Base-by-base conservation (phyloP, 2,113 vertebrate species). In the Misgurnus anguillicaudatus region DNA sequence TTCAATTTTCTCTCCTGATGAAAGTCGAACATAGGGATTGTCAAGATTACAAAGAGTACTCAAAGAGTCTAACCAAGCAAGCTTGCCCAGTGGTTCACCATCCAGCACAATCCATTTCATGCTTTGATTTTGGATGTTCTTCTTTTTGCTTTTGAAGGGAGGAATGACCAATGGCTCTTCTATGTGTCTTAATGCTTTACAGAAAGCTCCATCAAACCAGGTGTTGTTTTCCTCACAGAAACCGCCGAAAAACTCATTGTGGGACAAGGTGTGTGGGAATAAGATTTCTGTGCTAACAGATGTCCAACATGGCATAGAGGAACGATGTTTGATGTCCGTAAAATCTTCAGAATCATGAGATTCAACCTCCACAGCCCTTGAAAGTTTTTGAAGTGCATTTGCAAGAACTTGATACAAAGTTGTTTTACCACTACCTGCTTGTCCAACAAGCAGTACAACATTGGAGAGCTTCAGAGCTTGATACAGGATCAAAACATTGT, bases 61-160 rank as follows among this genome's bases (percentile, higher is more conserved):
- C 39, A 96, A 58, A 11, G 88, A 87, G 81, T 95, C 94, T 63
- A 94, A 74, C 95, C 95, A 97, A 13, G 86, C 75, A 0, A 89
- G 87, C 2, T 82, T 83, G 11, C 80, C 88, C 36, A 86, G 36
- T 5, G 92, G 84, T 4, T 92, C 85, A 0, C 95, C 95, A 67
- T 97, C 95, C 86, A 95, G 88, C 48, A 96, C 87, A 47, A 97
- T 57, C 95, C 95, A 96, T 78, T 90, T 93, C 47, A 88, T 75
- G 17, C 47, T 74, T 2, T 42, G 70, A 1, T 1, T 77, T 19
- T 53, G 65, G 47, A 7, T 39, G 13, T 21, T 76, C 65, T 63
- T 78, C 10, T 48, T 79, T 38, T 68, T 47, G 2, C 13, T 80
- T 36, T 57, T 76, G 55, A 38, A 38, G 53, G 7, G 47, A 57